These are phyloP conservation scores for Tribolium madens DNA, from an alignment of 1,140 invertebrate genomes.

Conservation along the genomic window DNA sequence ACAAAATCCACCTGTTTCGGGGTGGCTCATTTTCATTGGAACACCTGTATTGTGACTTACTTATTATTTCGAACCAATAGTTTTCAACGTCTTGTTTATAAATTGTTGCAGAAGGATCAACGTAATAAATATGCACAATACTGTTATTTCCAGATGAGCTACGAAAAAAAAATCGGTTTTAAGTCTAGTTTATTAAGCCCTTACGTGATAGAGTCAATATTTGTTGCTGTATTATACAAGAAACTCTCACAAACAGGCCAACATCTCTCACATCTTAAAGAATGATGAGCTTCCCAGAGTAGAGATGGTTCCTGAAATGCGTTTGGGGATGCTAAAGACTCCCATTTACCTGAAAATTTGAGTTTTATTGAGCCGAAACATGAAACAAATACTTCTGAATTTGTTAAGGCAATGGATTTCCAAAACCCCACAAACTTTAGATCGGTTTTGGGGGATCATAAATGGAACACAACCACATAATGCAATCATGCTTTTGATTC, in stretches of 20 bases:
- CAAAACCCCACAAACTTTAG: constrained; percentile 64
- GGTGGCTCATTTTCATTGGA: too few relatives aligned
- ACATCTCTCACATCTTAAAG: constrained; percentile 19
- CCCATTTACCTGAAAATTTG: background rate
- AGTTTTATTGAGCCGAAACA: background rate
- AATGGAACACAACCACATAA: constrained; percentile 72
- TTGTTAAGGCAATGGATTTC: constrained; percentile 68
- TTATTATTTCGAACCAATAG: constrained; percentile 33
- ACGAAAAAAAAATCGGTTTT: background rate
- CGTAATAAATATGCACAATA: constrained; percentile 9
- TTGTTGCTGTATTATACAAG: background rate
- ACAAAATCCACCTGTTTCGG: too few relatives aligned
- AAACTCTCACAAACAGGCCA: background rate
- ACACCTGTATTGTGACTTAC: background rate
- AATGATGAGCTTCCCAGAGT: background rate
- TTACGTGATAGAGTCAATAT: background rate
- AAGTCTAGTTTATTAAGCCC: background rate
- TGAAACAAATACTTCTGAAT: constrained; percentile 55
- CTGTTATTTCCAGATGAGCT: constrained; percentile 2
- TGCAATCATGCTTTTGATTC: constrained; percentile 65
- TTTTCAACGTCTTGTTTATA: constrained; percentile 6
- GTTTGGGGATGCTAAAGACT: background rate
- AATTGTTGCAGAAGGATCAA: background rate
- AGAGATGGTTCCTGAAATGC: background rate
- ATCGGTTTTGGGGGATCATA: constrained; percentile 58